Conservation (phyloP, 2,797 vertebrate genomes). For the Pangasius djambal region DNA sequence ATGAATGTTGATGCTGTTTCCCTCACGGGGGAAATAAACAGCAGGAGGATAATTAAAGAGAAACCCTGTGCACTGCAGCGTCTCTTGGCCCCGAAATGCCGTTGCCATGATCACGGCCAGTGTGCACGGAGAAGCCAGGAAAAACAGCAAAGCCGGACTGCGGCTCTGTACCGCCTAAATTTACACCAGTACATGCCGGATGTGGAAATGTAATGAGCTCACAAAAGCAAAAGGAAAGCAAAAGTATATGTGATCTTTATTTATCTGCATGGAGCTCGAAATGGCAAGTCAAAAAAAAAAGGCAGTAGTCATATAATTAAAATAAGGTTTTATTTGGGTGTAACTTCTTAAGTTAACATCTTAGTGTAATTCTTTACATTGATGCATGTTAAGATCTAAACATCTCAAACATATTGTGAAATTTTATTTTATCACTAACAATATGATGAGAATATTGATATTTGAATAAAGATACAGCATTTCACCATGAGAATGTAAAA, state of each 20-base stretch:
- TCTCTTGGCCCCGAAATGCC: slow-evolving; percentile 18
- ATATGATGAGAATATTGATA: background rate
- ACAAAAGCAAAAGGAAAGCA: background rate
- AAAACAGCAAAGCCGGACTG: slow-evolving; percentile 7
- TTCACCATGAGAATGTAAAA: background rate
- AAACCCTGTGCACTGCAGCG: slow-evolving; percentile 35
- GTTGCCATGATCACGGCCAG: slow-evolving; percentile 50
- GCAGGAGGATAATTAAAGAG: slow-evolving; percentile 45
- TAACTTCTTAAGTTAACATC: background rate
- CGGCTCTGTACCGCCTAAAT: slow-evolving; percentile 12
- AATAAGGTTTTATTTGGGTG: background rate
- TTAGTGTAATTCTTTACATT: background rate
- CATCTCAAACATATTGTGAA: background rate
- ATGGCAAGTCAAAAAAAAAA: background rate
- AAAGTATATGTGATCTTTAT: background rate
- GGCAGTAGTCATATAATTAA: background rate
- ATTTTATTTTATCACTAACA: background rate
- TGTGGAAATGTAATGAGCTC: slow-evolving; percentile 2
- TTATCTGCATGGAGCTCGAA: background rate
- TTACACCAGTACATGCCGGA: slow-evolving; percentile 27
- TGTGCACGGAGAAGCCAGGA: background rate
- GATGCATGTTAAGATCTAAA: background rate
- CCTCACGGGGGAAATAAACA: slow-evolving; percentile 42
- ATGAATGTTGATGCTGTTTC: slow-evolving; percentile 45
- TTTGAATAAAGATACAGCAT: background rate